phyloP scores from a whole-genome alignment of 2,113 vertebrate genomes.

The Cardinalis cardinalis region DNA sequence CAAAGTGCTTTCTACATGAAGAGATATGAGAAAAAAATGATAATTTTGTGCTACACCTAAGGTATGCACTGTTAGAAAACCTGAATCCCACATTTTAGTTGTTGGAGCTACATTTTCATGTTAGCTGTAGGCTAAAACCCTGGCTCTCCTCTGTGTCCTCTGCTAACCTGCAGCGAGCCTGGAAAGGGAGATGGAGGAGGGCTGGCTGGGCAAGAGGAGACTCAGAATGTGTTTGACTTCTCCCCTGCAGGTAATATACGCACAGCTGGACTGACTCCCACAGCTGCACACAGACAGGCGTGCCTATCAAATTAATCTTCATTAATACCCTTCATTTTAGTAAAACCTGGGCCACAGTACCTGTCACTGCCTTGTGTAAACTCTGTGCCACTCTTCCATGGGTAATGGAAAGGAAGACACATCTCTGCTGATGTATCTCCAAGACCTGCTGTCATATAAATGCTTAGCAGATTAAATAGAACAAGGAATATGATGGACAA shows the following conservation, averaged over 20 bases:
- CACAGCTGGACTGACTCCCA: background rate
- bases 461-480: background rate
- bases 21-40: background rate
- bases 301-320: background rate
- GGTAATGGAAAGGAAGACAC: background rate
- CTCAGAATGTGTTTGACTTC: background rate
- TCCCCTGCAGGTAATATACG: background rate
- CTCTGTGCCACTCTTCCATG: background rate
- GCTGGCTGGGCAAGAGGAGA: background rate
- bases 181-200: background rate
- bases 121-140: background rate
- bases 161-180: fast-evolving
- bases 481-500: background rate
- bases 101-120: background rate
- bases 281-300: background rate
- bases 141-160: background rate
- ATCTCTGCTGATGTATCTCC: fast-evolving
- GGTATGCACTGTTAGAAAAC: background rate
- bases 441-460: background rate
- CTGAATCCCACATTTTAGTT: background rate
- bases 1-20: background rate
- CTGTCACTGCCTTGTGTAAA: background rate
- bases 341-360: background rate
- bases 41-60: background rate
- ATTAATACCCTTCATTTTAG: background rate